Evolutionary conservation across 2,797 vertebrate species (phyloP).

Genomic region (Gymnoscopelus microlampas): DNA sequence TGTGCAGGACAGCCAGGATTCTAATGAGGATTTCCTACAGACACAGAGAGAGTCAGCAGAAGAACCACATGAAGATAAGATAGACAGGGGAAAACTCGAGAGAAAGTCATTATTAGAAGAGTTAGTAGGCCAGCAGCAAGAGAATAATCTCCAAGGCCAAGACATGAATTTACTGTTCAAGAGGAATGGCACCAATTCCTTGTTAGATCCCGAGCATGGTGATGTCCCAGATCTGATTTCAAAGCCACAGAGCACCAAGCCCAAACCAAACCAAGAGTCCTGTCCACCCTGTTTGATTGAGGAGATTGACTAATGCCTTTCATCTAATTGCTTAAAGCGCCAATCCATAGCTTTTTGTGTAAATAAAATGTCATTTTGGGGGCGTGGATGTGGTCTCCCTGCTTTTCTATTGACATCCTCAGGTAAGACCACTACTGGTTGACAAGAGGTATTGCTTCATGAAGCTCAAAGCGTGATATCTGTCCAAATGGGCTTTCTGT

Average conservation of each 20-base stretch:
- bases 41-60: background rate
- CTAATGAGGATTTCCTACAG: slow-evolving; percentile 67
- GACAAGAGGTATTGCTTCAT: no score
- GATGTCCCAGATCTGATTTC: background rate
- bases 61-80: background rate
- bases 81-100: slow-evolving; percentile 12
- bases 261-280: slow-evolving; percentile 11
- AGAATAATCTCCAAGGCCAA: slow-evolving; percentile 6
- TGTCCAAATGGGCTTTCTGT: no score
- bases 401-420: no score
- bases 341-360: no score
- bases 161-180: slow-evolving; percentile 31
- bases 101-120: slow-evolving; percentile 13
- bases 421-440: no score
- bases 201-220: slow-evolving; percentile 4
- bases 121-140: slow-evolving; percentile 6
- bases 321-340: no score
- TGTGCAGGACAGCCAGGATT: slow-evolving; percentile 70
- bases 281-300: slow-evolving; percentile 68
- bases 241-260: slow-evolving; percentile 4
- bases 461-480: no score
- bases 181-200: slow-evolving; percentile 15
- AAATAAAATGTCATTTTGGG: no score
- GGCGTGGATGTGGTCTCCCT: no score
- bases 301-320: slow-evolving; percentile 71